Conservation (phyloP, 1,140 invertebrate species). For the Ostrea denselamellosa region DNA sequence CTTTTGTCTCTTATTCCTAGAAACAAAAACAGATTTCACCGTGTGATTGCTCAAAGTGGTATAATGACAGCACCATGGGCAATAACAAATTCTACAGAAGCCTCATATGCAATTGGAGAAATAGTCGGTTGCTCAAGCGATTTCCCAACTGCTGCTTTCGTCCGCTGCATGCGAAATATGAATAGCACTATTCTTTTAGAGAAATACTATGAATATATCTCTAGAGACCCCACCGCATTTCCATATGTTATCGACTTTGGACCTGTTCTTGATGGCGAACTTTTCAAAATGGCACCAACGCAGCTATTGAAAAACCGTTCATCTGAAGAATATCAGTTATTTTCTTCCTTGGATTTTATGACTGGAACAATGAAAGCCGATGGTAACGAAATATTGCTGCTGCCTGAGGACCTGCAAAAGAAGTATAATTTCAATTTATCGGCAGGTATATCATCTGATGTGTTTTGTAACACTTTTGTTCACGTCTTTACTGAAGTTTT, state of each 20-base stretch:
- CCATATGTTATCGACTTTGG: no score
- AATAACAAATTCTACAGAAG: not conserved
- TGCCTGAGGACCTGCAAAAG: not conserved
- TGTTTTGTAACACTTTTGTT: not conserved
- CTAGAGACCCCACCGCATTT: not conserved
- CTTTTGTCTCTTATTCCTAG: constrained; percentile 66
- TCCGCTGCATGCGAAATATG: not conserved
- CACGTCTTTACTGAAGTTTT: not conserved
- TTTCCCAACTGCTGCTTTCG: not conserved
- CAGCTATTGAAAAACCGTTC: not conserved
- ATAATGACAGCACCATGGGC: not conserved
- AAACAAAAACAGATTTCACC: not conserved
- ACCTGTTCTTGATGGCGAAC: not conserved
- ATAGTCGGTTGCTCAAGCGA: not conserved
- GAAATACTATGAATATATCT: not conserved
- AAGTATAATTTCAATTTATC: not conserved
- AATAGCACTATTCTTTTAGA: constrained; percentile 46
- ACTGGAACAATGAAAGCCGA: no score
- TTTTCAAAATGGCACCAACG: not conserved
- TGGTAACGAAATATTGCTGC: no score
- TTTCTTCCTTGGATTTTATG: no score
- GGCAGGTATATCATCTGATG: not conserved
- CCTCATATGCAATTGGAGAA: not conserved
- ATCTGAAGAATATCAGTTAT: no score
- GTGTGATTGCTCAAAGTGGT: constrained; percentile 61